A percentile compares a stretch with the other conserved stretches of the same genome.
Conservation (phyloP, 2,113 vertebrate genomes). For the Neomonachus schauinslandi region DNA sequence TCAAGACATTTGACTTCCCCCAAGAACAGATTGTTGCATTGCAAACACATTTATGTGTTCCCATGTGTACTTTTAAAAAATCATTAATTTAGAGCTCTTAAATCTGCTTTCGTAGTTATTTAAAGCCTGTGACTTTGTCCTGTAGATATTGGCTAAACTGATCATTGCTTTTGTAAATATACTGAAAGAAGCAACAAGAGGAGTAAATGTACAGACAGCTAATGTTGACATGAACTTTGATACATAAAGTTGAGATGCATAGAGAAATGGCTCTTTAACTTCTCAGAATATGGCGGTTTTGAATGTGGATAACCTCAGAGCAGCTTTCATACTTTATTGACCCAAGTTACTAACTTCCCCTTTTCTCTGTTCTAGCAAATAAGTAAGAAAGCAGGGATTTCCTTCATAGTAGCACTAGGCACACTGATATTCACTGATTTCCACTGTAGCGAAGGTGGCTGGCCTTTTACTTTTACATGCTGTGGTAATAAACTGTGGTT, state of each 20-base stretch:
- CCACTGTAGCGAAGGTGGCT: slow-evolving; percentile 49
- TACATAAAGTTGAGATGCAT: not conserved
- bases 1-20: not conserved
- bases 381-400: slow-evolving; percentile 50
- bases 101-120: slow-evolving; percentile 35
- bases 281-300: not conserved
- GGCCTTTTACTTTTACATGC: slow-evolving; percentile 58
- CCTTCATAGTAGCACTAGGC: not conserved
- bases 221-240: slow-evolving; percentile 37
- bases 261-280: slow-evolving; percentile 52
- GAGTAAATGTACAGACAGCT: not conserved
- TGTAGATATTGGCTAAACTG: not conserved
- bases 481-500: slow-evolving; percentile 28
- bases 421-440: slow-evolving; percentile 72
- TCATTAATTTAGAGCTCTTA: slow-evolving; percentile 14
- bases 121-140: not conserved
- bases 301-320: not conserved
- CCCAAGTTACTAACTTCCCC: slow-evolving; percentile 3
- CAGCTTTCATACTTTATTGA: slow-evolving; percentile 61
- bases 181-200: not conserved
- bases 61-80: not conserved
- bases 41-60: not conserved
- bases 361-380: slow-evolving; percentile 32
- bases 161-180: slow-evolving; percentile 53
- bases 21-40: not conserved